Conservation (phyloP, 2,888 invertebrate genomes). For the Caenorhabditis japonica region DNA sequence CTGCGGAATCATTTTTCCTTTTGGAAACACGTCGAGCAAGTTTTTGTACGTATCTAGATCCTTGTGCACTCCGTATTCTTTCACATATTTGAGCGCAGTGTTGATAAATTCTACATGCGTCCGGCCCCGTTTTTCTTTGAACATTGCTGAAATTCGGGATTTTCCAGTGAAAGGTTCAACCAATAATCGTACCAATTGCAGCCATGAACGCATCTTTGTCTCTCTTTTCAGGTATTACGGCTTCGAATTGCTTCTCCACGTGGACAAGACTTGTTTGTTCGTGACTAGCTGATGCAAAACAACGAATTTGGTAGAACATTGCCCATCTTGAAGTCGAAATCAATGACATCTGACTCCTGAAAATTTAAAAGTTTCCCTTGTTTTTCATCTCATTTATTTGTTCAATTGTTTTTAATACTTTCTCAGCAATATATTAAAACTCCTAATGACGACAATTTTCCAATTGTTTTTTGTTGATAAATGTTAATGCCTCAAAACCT, state of each 20-base stretch:
- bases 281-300: not conserved
- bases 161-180: not conserved
- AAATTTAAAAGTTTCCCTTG: too few relatives aligned
- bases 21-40: constrained; percentile 78
- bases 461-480: too few relatives aligned
- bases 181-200: constrained; percentile 63
- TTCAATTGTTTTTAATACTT: too few relatives aligned
- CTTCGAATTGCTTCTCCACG: constrained; percentile 71
- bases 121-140: constrained; percentile 83
- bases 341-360: constrained; percentile 9
- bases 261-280: constrained; percentile 54
- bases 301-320: constrained; percentile 2
- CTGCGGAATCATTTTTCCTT: constrained; percentile 88
- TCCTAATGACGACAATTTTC: too few relatives aligned
- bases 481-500: too few relatives aligned
- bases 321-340: not conserved
- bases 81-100: constrained; percentile 89
- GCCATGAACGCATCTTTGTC: constrained; percentile 71
- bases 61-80: constrained; percentile 89
- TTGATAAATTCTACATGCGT: constrained; percentile 96
- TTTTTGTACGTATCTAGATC: constrained; percentile 80
- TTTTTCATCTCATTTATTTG: too few relatives aligned
- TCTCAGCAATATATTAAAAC: too few relatives aligned
- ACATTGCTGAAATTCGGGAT: constrained; percentile 81
- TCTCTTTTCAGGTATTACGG: constrained; percentile 61